phyloP scores from a whole-genome alignment of 2,113 vertebrate genomes.

The Podarcis raffonei region DNA sequence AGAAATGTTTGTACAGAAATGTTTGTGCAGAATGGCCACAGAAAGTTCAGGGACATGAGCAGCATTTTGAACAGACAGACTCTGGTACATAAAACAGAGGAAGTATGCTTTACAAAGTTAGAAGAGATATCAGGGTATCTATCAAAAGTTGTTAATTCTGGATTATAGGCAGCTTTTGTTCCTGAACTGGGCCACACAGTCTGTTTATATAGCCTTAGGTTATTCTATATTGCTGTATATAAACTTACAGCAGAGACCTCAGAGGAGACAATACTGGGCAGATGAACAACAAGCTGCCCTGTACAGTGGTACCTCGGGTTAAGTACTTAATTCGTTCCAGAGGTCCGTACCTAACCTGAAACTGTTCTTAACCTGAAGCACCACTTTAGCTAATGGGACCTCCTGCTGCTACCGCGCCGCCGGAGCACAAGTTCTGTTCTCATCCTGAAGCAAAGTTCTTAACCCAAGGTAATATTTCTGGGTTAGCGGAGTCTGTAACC shows the following conservation, averaged over 20 bases:
- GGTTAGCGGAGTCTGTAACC: no score
- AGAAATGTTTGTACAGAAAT: constrained; percentile 9
- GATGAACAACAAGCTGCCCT: no score
- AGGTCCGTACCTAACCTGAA: no score
- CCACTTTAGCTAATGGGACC: no score
- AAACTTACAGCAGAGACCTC: neutral
- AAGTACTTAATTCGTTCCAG: no score
- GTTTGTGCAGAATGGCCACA: neutral
- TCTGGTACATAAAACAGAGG: neutral
- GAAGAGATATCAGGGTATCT: neutral
- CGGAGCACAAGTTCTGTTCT: no score
- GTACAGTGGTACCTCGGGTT: no score
- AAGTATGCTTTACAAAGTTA: neutral
- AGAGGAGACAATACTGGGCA: neutral
- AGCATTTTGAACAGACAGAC: constrained; percentile 1
- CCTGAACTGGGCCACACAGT: neutral
- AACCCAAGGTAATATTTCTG: no score
- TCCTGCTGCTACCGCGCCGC: no score
- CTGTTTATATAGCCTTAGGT: neutral
- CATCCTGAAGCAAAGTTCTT: no score
- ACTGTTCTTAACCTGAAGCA: no score
- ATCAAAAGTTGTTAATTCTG: neutral
- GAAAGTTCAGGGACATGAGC: neutral
- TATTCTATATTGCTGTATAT: neutral
- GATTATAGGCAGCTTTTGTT: neutral